Evolutionary conservation across 2,888 invertebrate genomes (phyloP).

Genomic region (Chaetoderma sp.): DNA sequence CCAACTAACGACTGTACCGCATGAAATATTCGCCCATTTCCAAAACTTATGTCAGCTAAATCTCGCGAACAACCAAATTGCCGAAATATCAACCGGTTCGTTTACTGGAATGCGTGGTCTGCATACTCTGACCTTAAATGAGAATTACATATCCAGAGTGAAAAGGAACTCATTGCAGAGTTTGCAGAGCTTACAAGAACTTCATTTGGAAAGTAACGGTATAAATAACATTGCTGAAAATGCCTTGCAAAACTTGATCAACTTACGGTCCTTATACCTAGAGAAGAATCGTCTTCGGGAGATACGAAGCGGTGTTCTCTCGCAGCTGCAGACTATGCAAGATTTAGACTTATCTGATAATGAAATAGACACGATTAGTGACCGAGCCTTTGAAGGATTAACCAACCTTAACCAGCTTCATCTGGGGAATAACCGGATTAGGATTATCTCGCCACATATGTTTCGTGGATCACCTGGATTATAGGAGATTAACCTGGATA

Average conservation of each 20-base stretch:
- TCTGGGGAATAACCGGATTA: constrained; percentile 44
- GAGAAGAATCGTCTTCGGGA: not conserved
- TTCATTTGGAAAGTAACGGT: constrained; percentile 13
- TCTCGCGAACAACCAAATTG: constrained; percentile 37
- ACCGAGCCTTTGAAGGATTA: constrained; percentile 38
- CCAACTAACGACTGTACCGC: constrained; percentile 28
- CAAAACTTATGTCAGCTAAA: constrained; percentile 30
- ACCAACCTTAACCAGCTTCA: constrained; percentile 36
- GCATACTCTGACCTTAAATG: constrained; percentile 34
- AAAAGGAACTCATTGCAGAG: not conserved
- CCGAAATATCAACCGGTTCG: constrained; percentile 14
- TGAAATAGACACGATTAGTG: not conserved
- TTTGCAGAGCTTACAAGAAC: constrained; percentile 1
- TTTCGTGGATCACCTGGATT: constrained; percentile 38
- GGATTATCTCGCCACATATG: constrained; percentile 35
- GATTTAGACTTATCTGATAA: constrained; percentile 1
- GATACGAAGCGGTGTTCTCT: not conserved
- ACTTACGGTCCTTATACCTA: not conserved
- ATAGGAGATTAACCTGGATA: constrained; percentile 1
- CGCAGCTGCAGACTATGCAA: constrained; percentile 2
- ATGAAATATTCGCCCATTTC: constrained; percentile 13
- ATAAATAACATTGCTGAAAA: not conserved
- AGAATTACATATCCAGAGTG: constrained; percentile 33
- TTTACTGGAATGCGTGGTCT: constrained; percentile 39
- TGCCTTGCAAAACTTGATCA: not conserved